Evolutionary conservation across 2,113 vertebrate genomes (phyloP).

Genomic region (Xyliphius kryptos): DNA sequence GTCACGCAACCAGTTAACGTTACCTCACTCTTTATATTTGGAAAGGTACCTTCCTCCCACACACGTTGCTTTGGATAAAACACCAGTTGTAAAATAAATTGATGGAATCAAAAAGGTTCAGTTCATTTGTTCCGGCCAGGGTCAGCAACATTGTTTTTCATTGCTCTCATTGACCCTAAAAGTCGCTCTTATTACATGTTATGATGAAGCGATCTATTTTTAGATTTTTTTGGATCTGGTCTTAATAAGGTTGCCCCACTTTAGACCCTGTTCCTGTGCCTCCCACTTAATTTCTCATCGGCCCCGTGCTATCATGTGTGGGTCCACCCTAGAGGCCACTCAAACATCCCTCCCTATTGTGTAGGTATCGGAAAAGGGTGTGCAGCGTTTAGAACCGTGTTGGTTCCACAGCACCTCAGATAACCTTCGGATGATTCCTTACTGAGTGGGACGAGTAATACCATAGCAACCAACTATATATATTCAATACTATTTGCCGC

Average conservation of each 20-base stretch:
- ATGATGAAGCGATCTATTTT: slow-evolving; percentile 25
- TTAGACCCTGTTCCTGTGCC: slow-evolving; percentile 16
- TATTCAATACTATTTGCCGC: background rate
- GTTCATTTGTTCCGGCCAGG: background rate
- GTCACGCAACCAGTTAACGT: too few species aligned
- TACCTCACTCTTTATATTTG: too few species aligned
- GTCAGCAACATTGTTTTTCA: background rate
- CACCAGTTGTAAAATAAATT: too few species aligned
- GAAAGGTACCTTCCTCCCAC: too few species aligned
- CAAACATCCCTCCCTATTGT: slow-evolving; percentile 59
- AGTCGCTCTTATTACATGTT: background rate
- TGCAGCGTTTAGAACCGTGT: slow-evolving; percentile 49
- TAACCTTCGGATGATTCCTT: slow-evolving; percentile 35
- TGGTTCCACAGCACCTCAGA: slow-evolving; percentile 49
- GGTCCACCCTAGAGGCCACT: slow-evolving; percentile 50
- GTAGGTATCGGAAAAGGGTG: slow-evolving; percentile 67
- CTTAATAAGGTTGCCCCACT: slow-evolving; percentile 1
- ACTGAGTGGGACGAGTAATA: slow-evolving; percentile 23
- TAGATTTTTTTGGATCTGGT: slow-evolving; percentile 8
- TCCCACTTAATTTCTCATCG: slow-evolving; percentile 15
- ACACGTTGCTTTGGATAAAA: too few species aligned
- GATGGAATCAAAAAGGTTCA: too few species aligned
- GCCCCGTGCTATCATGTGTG: slow-evolving; percentile 25
- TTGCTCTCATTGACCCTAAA: background rate
- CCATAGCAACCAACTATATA: background rate